phyloP scores from a whole-genome alignment of 2,113 vertebrate species.

The Catharus fuscescens region DNA sequence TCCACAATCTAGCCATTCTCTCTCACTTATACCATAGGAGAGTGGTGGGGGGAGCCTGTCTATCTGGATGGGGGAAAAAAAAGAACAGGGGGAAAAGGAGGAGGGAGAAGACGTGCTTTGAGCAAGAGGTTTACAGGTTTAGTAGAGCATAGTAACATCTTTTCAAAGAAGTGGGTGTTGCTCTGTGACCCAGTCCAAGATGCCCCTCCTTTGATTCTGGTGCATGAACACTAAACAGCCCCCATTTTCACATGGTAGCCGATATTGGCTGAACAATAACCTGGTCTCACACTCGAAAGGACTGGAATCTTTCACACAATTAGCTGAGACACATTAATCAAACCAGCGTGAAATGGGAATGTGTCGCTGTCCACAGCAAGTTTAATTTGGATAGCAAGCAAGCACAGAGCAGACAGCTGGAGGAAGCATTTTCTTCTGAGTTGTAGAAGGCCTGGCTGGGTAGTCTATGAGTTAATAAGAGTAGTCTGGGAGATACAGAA shows the following conservation, averaged over 20 bases:
- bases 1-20: conserved; percentile 62
- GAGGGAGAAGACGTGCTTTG: conserved; percentile 67
- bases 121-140: conserved; percentile 78
- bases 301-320: conserved; percentile 79
- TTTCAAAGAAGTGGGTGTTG: conserved; percentile 83
- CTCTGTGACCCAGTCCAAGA: conserved; percentile 76
- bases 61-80: conserved; percentile 16
- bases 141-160: conserved; percentile 81
- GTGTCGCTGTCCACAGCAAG: conserved; percentile 50
- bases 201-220: conserved; percentile 72
- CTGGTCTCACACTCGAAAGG: conserved; percentile 73
- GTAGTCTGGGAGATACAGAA: neutral
- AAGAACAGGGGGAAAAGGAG: conserved; percentile 48
- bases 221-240: conserved; percentile 69
- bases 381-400: conserved; percentile 41
- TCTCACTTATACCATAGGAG: conserved; percentile 49
- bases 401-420: conserved; percentile 45
- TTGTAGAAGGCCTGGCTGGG: neutral
- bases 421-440: conserved; percentile 35
- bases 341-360: conserved; percentile 69
- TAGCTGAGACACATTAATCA: conserved; percentile 83
- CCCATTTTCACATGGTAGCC: conserved; percentile 77
- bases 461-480: neutral
- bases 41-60: neutral
- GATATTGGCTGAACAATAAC: conserved; percentile 78